Evolutionary conservation across 2,888 invertebrate genomes (phyloP), one percentile per base, ranked within the genome.

Genomic region (Nemotelus pantherinus): DNA sequence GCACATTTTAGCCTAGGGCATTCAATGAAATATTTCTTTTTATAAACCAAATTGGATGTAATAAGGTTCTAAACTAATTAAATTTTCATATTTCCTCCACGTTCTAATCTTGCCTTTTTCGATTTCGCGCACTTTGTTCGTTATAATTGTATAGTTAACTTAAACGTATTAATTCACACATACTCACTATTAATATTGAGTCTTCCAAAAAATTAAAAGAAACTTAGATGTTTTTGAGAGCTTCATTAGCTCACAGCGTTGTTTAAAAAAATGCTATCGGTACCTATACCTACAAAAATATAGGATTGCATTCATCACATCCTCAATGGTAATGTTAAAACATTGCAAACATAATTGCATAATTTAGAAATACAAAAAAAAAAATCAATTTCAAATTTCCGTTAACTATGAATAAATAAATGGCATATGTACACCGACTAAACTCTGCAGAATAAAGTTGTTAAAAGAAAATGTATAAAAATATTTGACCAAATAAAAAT

Each of bases 381-480:
- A 57, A 7, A 57, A 57, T 57, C 10, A 53, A 57, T 7, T 7
- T n/a, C 10, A 57, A 67, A 50, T 70, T 50, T 68, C 55, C 53
- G 50, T 70, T 55, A 53, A 70, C 53, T 39, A 63, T 57, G 63
- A 63, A 10, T 4, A 63, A 6, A 41, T 63, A 39, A 63, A 63
- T 43, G 43, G 63, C 63, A 43, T 63, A 63, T 63, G 63, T 63
- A 63, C 70, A 55, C 55, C 47, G 70, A 63, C 25, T 10, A 74
- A 41, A 74, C 57, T 74, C 74, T 74, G 50, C 74, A 60, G 50
- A 63, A 60, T 74, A 44, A 74, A 60, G 63, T 74, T 74, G 74
- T 74, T 74, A 74, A 48, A 25, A 25, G 25, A 25, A 25, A 47
- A 74, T 74, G 74, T 74, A 74, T 63, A 63, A 25, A 25, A 74